phyloP scores from a whole-genome alignment of 2,113 vertebrate genomes.

The Corythaixoides concolor region DNA sequence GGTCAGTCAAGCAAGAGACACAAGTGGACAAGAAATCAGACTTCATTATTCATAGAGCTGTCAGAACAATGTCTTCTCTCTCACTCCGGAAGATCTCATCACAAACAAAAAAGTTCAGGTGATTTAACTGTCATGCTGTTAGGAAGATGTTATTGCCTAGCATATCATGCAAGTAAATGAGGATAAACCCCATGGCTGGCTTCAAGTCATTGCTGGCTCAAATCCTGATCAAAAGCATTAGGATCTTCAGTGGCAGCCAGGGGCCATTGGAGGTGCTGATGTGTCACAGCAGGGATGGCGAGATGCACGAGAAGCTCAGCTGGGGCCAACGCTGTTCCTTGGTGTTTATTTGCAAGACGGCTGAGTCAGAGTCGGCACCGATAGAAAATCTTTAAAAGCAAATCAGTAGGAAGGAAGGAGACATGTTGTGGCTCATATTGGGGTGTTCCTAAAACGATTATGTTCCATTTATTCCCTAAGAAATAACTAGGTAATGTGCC shows the following conservation, averaged over 20 bases:
- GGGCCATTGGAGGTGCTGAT: background rate
- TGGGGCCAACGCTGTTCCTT: background rate
- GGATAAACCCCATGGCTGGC: background rate
- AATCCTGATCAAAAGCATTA: background rate
- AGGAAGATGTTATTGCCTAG: background rate
- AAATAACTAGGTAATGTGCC: background rate
- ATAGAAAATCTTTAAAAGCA: background rate
- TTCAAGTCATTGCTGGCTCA: background rate
- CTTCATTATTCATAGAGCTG: background rate
- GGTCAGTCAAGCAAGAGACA: background rate
- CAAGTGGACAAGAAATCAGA: background rate
- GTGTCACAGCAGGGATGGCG: background rate
- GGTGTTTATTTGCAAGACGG: background rate
- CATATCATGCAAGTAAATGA: background rate
- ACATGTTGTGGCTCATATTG: background rate
- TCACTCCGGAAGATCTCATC: background rate
- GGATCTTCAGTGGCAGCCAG: background rate
- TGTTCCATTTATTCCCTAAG: background rate
- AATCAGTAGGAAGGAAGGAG: background rate
- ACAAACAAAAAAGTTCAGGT: background rate
- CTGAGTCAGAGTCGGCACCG: background rate
- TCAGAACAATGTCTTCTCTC: background rate
- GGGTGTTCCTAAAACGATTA: background rate
- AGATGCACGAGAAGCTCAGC: background rate
- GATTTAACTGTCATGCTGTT: background rate